A percentile compares a stretch with the other conserved stretches of the same genome.
phyloP scores from a whole-genome alignment of 2,888 invertebrate species.

The Drosophila bunnanda region DNA sequence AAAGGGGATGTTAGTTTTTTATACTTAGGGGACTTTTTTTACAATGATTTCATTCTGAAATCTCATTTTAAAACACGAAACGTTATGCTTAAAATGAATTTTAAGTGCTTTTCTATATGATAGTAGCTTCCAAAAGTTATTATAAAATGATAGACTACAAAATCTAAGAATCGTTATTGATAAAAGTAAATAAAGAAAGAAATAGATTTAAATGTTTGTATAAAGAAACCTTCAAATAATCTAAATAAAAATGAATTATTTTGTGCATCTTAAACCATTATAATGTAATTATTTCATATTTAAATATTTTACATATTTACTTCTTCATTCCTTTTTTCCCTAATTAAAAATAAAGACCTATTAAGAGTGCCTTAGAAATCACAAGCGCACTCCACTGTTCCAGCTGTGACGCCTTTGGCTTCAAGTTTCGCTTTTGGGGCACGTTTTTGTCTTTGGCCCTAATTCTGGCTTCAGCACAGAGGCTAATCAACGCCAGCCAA shows the following conservation, averaged over 20 bases:
- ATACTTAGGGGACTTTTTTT: no score
- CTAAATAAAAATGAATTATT: background rate
- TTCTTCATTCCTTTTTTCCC: no score
- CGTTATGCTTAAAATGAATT: background rate
- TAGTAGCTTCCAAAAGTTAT: background rate
- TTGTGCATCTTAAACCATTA: background rate
- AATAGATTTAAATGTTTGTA: background rate
- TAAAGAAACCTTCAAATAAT: no score
- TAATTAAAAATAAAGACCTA: background rate
- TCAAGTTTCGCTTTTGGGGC: constrained; percentile 76
- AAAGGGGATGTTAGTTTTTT: background rate
- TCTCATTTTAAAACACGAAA: background rate
- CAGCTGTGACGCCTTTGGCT: constrained; percentile 54
- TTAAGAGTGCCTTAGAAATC: background rate
- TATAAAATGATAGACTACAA: no score
- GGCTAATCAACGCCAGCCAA: constrained; percentile 81
- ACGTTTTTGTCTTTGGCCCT: constrained; percentile 78
- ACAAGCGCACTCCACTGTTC: constrained; percentile 10
- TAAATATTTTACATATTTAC: background rate
- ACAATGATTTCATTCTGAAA: background rate
- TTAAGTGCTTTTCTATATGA: background rate
- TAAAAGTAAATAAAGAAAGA: no score
- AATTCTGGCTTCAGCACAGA: constrained; percentile 72
- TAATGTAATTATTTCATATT: no score
- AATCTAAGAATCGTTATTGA: no score